Conservation (phyloP, 2,113 vertebrate genomes). For the Taurulus bubalis region DNA sequence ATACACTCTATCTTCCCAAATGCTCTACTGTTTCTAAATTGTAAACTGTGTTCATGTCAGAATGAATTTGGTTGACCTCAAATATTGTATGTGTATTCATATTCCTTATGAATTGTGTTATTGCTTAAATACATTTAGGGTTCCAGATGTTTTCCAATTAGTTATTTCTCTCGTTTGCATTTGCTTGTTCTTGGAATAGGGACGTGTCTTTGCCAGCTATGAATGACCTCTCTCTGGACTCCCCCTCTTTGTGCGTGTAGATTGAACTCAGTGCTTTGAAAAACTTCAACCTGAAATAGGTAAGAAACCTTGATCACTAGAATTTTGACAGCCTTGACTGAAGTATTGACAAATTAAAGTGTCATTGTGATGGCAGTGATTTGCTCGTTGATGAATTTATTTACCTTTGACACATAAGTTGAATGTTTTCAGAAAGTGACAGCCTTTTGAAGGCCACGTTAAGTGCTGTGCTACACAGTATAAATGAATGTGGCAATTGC, state of each 20-base stretch:
- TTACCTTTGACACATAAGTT: background rate
- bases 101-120: background rate
- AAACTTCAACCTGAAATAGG: background rate
- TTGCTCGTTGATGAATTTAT: background rate
- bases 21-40: background rate
- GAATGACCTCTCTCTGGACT: background rate
- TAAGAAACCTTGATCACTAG: background rate
- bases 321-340: background rate
- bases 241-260: background rate
- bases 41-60: background rate
- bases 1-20: background rate
- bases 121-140: background rate
- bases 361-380: background rate
- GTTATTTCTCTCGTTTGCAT: background rate
- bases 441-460: background rate
- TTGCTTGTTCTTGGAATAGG: background rate
- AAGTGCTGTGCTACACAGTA: background rate
- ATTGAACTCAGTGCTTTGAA: background rate
- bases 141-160: background rate
- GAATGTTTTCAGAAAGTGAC: background rate
- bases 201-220: background rate
- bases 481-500: background rate
- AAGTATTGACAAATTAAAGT: background rate
- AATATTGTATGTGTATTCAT: background rate
- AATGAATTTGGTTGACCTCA: background rate